phyloP scores from a whole-genome alignment of 2,113 vertebrate genomes.

The Glareola pratincola region DNA sequence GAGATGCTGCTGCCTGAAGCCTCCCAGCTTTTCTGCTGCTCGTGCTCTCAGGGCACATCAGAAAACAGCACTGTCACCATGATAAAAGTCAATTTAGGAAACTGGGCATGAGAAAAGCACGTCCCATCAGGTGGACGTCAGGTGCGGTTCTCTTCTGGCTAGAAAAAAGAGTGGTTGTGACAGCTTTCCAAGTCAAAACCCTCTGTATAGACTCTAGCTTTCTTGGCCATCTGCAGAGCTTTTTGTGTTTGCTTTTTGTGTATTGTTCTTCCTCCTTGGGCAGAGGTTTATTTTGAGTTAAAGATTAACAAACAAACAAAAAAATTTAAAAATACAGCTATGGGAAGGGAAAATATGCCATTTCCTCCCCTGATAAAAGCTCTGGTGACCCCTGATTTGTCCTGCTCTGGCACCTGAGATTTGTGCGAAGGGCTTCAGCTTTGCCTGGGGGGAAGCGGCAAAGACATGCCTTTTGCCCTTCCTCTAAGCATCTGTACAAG shows the following conservation, averaged over 20 bases:
- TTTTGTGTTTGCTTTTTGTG: not conserved
- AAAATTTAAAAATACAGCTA: not conserved
- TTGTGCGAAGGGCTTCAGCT: not conserved
- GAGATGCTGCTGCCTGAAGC: not conserved
- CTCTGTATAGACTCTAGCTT: fast-evolving
- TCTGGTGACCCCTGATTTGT: not conserved
- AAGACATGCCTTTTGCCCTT: not conserved
- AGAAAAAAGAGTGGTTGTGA: not conserved
- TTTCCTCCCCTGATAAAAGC: not conserved
- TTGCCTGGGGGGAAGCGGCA: fast-evolving
- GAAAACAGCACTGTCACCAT: not conserved
- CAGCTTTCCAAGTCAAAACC: not conserved
- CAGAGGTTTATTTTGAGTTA: not conserved
- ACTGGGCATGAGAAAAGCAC: not conserved
- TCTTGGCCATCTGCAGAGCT: not conserved
- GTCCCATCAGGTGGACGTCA: too few species aligned
- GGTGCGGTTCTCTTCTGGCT: not conserved
- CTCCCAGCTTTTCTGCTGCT: not conserved
- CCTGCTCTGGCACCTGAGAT: not conserved
- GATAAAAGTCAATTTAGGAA: not conserved
- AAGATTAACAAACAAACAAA: not conserved
- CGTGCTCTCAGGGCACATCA: fast-evolving
- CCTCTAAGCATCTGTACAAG: not conserved
- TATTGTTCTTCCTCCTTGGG: not conserved
- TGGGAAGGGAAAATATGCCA: not conserved